Conservation (phyloP, 2,888 invertebrate species). For the Eledona agricola region DNA sequence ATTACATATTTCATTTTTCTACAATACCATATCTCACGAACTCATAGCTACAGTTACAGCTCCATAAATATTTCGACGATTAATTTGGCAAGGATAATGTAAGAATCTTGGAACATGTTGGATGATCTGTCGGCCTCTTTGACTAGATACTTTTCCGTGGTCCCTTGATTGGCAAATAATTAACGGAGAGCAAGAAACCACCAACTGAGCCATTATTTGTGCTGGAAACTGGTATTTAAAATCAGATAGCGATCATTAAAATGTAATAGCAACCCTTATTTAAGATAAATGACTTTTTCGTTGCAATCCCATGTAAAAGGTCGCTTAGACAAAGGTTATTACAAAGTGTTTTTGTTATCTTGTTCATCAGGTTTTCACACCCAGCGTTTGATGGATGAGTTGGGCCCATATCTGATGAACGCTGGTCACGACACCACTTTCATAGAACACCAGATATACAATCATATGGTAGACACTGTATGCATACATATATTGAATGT, state of each 20-base stretch:
- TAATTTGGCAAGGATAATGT: too few species aligned
- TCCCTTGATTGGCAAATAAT: conserved; percentile 27
- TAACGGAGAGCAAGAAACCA: conserved; percentile 21
- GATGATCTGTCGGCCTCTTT: too few species aligned
- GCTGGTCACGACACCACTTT: conserved; percentile 60
- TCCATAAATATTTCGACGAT: too few species aligned
- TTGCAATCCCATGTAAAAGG: conserved; percentile 61
- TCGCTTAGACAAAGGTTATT: conserved; percentile 61
- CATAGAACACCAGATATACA: conserved; percentile 54
- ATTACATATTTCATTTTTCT: too few species aligned
- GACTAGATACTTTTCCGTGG: too few species aligned
- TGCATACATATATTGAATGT: conserved; percentile 38
- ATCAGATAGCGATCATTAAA: conserved; percentile 56
- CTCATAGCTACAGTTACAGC: too few species aligned
- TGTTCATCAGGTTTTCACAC: conserved; percentile 62
- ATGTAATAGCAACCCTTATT: conserved; percentile 60
- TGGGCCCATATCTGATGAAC: conserved; percentile 61
- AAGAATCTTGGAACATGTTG: too few species aligned
- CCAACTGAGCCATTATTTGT: conserved; percentile 33
- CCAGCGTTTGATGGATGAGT: conserved; percentile 62
- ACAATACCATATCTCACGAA: too few species aligned
- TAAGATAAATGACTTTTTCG: conserved; percentile 62
- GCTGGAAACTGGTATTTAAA: conserved; percentile 49
- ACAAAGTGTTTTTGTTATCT: conserved; percentile 63
- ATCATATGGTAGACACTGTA: conserved; percentile 47